A percentile compares a stretch with the other conserved stretches of the same genome.
Conservation (phyloP, 2,797 vertebrate species). For the Neopelma chrysocephalum region DNA sequence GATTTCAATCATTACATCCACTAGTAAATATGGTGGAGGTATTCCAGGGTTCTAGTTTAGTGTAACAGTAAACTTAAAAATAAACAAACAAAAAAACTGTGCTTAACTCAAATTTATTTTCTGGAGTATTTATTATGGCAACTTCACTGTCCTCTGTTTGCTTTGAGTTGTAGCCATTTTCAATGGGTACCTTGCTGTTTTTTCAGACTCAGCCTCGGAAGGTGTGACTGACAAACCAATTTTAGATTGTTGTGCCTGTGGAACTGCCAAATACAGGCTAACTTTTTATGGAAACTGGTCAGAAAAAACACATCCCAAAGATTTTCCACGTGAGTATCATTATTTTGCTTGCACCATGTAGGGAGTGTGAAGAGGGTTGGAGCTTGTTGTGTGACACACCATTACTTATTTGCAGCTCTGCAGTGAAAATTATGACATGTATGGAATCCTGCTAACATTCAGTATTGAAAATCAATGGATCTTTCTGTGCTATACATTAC, state of each 20-base stretch:
- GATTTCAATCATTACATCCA: neutral
- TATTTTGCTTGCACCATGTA: neutral
- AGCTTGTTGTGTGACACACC: neutral
- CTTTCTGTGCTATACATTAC: neutral
- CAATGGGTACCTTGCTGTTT: neutral
- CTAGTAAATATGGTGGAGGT: neutral
- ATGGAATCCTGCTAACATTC: neutral
- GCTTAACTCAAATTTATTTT: neutral
- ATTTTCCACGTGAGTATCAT: slow-evolving; percentile 91
- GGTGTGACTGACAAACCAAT: slow-evolving; percentile 83
- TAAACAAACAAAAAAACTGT: neutral
- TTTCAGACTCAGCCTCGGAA: slow-evolving; percentile 80
- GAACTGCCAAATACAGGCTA: slow-evolving; percentile 95
- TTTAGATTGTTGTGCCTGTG: slow-evolving; percentile 93
- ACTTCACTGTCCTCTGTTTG: neutral
- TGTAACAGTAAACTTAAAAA: neutral
- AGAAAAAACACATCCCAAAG: slow-evolving; percentile 93
- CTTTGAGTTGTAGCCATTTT: neutral
- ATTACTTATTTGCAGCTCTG: neutral
- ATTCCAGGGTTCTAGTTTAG: neutral
- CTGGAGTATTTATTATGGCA: neutral
- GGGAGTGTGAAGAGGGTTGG: neutral
- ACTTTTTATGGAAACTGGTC: slow-evolving; percentile 98
- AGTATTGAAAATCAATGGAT: neutral
- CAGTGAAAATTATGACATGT: neutral